Conservation (phyloP, 2,797 vertebrate genomes). For the Kryptolebias ocellatus region DNA sequence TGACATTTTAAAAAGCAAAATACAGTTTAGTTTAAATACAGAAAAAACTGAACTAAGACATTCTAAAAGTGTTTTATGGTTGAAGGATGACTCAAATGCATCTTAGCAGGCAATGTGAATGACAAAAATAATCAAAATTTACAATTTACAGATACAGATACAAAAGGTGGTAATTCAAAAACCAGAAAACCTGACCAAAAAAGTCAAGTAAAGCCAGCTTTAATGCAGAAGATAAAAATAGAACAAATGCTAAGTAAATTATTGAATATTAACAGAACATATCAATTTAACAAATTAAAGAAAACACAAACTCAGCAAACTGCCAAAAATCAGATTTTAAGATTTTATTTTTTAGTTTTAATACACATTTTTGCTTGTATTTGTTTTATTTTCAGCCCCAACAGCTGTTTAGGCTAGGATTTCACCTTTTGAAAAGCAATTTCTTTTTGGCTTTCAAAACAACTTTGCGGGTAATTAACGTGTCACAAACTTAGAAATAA, state of each 20-base stretch:
- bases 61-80: neutral
- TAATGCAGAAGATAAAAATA: too few relatives aligned
- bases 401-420: slow-evolving; percentile 16
- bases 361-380: too few relatives aligned
- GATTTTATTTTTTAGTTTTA: too few relatives aligned
- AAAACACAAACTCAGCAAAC: too few relatives aligned
- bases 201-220: too few relatives aligned
- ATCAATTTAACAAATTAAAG: too few relatives aligned
- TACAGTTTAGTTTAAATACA: neutral
- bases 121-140: neutral
- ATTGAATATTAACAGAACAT: too few relatives aligned
- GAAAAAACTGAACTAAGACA: slow-evolving; percentile 4
- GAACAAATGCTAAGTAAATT: too few relatives aligned
- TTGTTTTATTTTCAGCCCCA: neutral
- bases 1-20: neutral
- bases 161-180: neutral
- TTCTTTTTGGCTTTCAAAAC: slow-evolving; percentile 7
- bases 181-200: neutral
- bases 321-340: too few relatives aligned
- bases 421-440: slow-evolving; percentile 2
- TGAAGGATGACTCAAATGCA: neutral
- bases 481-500: slow-evolving; percentile 8
- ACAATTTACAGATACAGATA: neutral
- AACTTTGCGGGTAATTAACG: slow-evolving; percentile 1
- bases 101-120: neutral